These are phyloP conservation scores for Agrotis segetum DNA, from an alignment of 2,888 invertebrate genomes.

Conservation along the genomic window DNA sequence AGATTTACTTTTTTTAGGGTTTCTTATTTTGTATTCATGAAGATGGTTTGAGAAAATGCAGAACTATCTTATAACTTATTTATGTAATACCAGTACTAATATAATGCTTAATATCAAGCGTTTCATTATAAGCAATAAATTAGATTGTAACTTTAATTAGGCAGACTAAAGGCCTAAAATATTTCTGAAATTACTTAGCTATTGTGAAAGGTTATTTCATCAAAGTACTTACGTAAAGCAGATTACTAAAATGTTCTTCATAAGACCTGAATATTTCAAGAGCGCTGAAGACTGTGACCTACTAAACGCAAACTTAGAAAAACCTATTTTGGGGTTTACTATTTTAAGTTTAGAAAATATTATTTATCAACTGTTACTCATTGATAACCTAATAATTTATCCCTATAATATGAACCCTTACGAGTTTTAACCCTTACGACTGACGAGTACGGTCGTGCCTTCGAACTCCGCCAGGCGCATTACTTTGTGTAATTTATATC, in stretches of 20 bases:
- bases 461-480: too few relatives aligned
- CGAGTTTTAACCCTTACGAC: too few relatives aligned
- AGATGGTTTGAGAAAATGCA: too few relatives aligned
- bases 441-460: too few relatives aligned
- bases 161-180: background rate
- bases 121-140: background rate
- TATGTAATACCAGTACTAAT: background rate
- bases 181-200: background rate
- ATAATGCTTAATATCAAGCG: background rate
- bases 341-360: too few relatives aligned
- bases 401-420: too few relatives aligned
- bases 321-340: background rate
- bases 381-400: too few relatives aligned
- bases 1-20: too few relatives aligned
- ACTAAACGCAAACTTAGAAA: background rate
- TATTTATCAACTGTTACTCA: too few relatives aligned
- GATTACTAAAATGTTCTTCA: slow-evolving; percentile 1
- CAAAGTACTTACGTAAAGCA: background rate
- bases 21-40: too few relatives aligned
- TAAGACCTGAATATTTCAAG: background rate
- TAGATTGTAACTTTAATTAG: background rate
- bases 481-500: too few relatives aligned
- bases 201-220: background rate
- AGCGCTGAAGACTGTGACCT: background rate
- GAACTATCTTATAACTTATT: background rate